Evolutionary conservation across 2,797 vertebrate species (phyloP).

Genomic region (Meriones psammophilus): DNA sequence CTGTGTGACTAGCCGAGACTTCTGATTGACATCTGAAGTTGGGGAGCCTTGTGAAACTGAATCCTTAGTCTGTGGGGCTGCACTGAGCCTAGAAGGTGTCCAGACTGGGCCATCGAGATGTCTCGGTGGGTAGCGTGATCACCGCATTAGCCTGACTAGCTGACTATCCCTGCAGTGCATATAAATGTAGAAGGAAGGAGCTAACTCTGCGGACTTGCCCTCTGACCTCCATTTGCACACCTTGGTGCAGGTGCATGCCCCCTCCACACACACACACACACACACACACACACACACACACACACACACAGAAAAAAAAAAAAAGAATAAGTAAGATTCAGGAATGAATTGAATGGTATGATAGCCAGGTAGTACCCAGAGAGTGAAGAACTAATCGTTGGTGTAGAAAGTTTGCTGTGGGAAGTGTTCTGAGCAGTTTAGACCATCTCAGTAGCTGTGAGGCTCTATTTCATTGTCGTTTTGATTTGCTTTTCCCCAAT

Average conservation of each 20-base stretch:
- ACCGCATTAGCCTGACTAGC: background rate
- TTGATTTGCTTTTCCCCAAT: background rate
- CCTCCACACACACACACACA: background rate
- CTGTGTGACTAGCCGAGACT: background rate
- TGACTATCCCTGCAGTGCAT: background rate
- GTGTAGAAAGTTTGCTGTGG: background rate
- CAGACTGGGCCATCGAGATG: background rate
- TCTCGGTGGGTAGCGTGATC: background rate
- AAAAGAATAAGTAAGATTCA: background rate
- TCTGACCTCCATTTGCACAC: background rate
- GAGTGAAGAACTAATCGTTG: background rate
- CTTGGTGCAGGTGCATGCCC: background rate
- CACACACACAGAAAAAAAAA: too few species aligned
- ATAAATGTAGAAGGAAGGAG: background rate
- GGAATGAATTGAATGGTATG: background rate
- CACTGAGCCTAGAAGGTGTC: background rate
- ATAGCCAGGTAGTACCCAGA: background rate
- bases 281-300: background rate
- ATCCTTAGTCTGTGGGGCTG: background rate
- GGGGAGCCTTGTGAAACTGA: background rate
- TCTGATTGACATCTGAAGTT: background rate
- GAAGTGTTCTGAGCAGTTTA: background rate
- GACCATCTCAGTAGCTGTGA: background rate
- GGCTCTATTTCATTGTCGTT: background rate
- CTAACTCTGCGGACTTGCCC: background rate